Evolutionary conservation across 2,113 vertebrate genomes (phyloP).

Genomic region (Calyptommatus sinebrachiatus): DNA sequence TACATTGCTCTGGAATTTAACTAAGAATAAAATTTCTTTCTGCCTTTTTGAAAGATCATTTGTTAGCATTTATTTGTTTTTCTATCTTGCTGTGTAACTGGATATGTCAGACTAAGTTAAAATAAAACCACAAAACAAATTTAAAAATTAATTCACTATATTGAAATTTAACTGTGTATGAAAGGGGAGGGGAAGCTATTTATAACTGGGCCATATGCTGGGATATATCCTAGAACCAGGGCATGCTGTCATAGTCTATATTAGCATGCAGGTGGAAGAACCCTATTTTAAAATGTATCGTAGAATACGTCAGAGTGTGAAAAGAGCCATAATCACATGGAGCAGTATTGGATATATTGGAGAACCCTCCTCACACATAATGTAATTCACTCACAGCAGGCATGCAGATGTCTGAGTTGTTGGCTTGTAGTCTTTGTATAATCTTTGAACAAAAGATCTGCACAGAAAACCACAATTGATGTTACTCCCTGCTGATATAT

Average conservation of each 20-base stretch:
- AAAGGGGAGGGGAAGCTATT: no score
- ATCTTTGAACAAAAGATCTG: slow-evolving; percentile 13
- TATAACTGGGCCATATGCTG: no score
- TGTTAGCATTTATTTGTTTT: not conserved
- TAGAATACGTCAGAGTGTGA: no score
- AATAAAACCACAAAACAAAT: not conserved
- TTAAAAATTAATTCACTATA: no score
- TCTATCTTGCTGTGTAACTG: no score
- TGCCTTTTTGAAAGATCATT: not conserved
- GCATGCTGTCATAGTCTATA: no score
- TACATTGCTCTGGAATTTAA: slow-evolving; percentile 14
- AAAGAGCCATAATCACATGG: no score
- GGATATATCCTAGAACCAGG: no score
- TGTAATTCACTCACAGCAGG: not conserved
- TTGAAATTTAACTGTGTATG: no score
- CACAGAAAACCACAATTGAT: not conserved
- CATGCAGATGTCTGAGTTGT: not conserved
- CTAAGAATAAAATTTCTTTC: slow-evolving; percentile 1
- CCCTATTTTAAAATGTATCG: no score
- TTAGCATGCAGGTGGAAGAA: no score
- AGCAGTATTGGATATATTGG: no score
- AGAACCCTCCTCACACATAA: not conserved
- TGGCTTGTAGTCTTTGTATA: not conserved
- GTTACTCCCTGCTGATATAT: not conserved
- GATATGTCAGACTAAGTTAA: not conserved